Base-by-base conservation (phyloP, 2,113 vertebrate species). In the Periophthalmus modestus region DNA sequence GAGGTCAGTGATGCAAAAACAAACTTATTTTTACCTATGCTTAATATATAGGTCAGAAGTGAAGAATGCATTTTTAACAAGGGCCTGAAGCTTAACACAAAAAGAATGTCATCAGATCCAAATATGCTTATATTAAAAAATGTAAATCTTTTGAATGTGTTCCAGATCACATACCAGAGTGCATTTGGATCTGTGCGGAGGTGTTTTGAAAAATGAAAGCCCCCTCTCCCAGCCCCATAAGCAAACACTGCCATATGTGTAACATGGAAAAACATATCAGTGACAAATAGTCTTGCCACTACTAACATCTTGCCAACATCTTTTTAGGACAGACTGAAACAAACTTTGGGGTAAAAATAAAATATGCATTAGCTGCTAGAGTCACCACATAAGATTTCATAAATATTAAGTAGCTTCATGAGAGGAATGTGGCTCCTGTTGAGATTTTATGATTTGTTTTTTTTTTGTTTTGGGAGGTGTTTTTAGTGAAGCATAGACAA, bases 291-390 rank as follows among this genome's bases (percentile, higher is more conserved):
- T 39, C 34, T 39, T 9, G 19, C 62, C 24, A n/a, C 6, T 43
- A 28, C 6, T 43, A 28, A 62, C 59, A 62, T 62, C 28, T 34
- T 34, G 59, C 59, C 59, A 62, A 62, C 59, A 62, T 62, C 19
- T 65, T 39, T 65, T 39, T 34, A 39, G 34, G 34, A 9, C 61
- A 65, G 62, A 19, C 34, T 9, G n/a, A n/a, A 46, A 33, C 62
- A n/a, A 46, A 33, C 62, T 39, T 39, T 52, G 55, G 58, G 55
- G 19, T 19, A 5, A 65, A 55, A 39, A 75, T 84, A 33, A 85
- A 69, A 85, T 69, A 79, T 75, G 67, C 65, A 75, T 82, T 73
- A 77, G 75, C 68, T 58, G 23, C 24, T 34, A 77, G 39, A 55
- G 48, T 36, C 21, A 18, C 67, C 73, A 74, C 23, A 58, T 15